Base-by-base conservation (phyloP, 2,888 invertebrate genomes). In the Agrochola circellaris region DNA sequence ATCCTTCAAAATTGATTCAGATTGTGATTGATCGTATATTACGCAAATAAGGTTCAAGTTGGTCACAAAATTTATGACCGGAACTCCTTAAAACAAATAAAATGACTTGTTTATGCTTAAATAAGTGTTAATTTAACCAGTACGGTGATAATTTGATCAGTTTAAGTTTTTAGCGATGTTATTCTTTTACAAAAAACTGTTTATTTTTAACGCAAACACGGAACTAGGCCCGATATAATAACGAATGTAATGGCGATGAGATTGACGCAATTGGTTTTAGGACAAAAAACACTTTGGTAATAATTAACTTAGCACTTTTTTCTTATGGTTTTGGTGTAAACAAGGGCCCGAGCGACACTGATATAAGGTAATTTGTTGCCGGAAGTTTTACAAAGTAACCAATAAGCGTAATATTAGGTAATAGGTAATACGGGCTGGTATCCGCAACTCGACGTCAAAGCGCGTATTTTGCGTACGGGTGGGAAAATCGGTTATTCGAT, bases 131-230 rank as follows among this genome's bases (percentile, higher is more conserved):
- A 73, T 75, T 71, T 73, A 73, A 66, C 60, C 66, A 73, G 20
- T n/a, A 9, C 26, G n/a, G 13, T 87, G 79, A 54, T 85, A 80
- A 80, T 83, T 70, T 23, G 13, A 61, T 38, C 60, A 73, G 73
- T 71, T 69, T 61, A 48, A 58, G 61, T 58, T 71, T 72, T 62
- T 68, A 66, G 58, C 30, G 13, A 58, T 34, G 34, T 60, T 45
- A 30, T 68, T 62, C 70, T 68, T 64, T 60, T 17, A 17, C 0
- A 13, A 45, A 20, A 30, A 72, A 42, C 11, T 15, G 64, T 58
- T 82, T 72, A 82, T 82, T 72, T 74, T 62, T 56, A 48, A 65
- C 1, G 51, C 54, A 86, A 79, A 84, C 75, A 79, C 84, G 84
- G 84, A 84, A 79, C 73, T 83, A 26, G 30, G 20, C 1, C 54